Evolutionary conservation across 1,140 invertebrate species (phyloP).

Genomic region (Aphidius ervi): DNA sequence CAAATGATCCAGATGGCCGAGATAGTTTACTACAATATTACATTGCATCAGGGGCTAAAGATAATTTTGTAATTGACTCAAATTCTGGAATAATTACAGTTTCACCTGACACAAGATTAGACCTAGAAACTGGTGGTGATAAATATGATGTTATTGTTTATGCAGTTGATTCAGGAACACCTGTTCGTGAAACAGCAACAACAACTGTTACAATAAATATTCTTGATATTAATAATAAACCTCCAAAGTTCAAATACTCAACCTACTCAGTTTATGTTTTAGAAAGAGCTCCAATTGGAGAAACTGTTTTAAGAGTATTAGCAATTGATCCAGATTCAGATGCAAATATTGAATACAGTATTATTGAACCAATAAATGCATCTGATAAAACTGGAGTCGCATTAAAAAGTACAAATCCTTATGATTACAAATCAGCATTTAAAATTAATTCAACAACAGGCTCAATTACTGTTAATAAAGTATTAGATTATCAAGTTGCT

Average conservation of each 20-base stretch:
- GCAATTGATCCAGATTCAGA: conserved; percentile 70
- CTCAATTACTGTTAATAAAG: conserved; percentile 65
- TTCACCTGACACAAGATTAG: conserved; percentile 68
- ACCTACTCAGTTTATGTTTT: conserved; percentile 67
- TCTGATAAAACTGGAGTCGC: conserved; percentile 72
- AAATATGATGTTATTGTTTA: conserved; percentile 70
- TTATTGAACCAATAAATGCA: conserved; percentile 66
- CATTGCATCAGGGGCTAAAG: conserved; percentile 69
- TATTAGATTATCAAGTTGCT: conserved; percentile 71
- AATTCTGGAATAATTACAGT: conserved; percentile 69
- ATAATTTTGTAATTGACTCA: conserved; percentile 75
- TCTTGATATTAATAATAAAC: conserved; percentile 78
- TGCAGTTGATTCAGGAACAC: conserved; percentile 67
- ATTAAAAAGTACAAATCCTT: conserved; percentile 57
- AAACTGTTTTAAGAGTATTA: conserved; percentile 59
- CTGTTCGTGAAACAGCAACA: conserved; percentile 71
- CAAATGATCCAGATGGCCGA: conserved; percentile 72
- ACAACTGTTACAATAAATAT: conserved; percentile 70
- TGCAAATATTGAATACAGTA: conserved; percentile 64
- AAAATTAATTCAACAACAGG: conserved; percentile 67
- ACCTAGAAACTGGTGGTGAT: conserved; percentile 63
- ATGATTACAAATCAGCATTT: conserved; percentile 67
- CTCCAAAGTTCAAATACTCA: conserved; percentile 67
- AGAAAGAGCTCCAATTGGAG: conserved; percentile 62
- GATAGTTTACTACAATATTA: conserved; percentile 68